These are phyloP conservation scores for Jacana jacana DNA, from an alignment of 2,113 vertebrate genomes.

Conservation along the genomic window DNA sequence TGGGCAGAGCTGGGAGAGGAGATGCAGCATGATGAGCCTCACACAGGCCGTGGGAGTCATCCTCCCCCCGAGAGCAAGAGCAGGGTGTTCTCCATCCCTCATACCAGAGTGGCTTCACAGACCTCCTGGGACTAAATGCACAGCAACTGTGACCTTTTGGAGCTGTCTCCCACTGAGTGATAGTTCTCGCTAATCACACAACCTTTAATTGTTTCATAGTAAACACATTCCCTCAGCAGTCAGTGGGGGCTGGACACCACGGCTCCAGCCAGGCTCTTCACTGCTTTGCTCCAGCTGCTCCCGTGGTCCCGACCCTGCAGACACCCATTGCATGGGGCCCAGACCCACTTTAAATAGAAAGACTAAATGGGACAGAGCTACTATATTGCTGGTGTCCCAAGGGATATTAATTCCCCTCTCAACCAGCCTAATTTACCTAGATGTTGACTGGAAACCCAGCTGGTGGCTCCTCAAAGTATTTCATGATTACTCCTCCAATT, in stretches of 20 bases:
- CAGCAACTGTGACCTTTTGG: constrained; percentile 59
- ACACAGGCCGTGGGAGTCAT: background rate
- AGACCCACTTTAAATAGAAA: background rate
- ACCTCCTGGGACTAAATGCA: constrained; percentile 37
- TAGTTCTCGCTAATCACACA: background rate
- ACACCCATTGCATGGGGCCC: background rate
- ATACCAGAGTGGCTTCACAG: background rate
- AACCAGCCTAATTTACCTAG: background rate
- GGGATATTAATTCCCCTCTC: background rate
- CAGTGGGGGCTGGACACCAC: background rate
- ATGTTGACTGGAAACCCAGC: background rate
- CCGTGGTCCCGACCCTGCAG: background rate
- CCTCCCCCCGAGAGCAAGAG: background rate
- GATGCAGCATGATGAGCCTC: background rate
- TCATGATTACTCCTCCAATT: background rate
- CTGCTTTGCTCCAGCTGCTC: constrained; percentile 19
- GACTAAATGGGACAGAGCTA: background rate
- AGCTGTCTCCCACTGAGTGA: background rate
- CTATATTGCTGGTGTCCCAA: background rate
- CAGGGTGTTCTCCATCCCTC: background rate
- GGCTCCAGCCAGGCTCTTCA: too few relatives aligned
- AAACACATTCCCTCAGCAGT: background rate
- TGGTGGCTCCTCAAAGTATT: background rate
- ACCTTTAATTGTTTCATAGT: background rate
- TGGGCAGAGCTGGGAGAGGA: background rate